These are phyloP conservation scores for Lottia scabra DNA, from an alignment of 2,888 invertebrate genomes.

Conservation along the genomic window DNA sequence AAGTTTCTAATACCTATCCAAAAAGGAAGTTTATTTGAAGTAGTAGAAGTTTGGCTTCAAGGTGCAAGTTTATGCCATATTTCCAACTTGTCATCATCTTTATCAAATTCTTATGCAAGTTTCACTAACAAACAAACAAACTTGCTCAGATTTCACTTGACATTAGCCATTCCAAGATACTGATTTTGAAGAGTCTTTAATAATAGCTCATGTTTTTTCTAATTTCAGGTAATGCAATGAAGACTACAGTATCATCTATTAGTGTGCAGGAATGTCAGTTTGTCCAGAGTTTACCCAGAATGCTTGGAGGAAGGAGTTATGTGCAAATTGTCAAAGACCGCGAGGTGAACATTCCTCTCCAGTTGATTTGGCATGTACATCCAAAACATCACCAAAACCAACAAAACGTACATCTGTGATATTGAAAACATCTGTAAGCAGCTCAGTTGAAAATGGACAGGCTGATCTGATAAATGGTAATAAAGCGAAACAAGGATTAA, in stretches of 20 bases:
- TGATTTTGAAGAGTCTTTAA: no score
- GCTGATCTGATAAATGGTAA: conserved; percentile 13
- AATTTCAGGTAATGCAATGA: conserved; percentile 15
- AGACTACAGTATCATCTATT: conserved; percentile 4
- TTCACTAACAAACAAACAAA: no score
- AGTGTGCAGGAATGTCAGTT: conserved; percentile 31
- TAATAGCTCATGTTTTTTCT: not conserved
- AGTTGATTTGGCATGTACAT: not conserved
- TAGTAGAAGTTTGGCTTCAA: no score
- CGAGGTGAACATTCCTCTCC: conserved; percentile 43
- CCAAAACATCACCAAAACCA: conserved; percentile 42
- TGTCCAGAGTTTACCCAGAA: conserved; percentile 61
- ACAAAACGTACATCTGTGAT: conserved; percentile 42
- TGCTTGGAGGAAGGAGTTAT: conserved; percentile 61
- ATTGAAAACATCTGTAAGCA: conserved; percentile 18
- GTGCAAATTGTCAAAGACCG: conserved; percentile 57
- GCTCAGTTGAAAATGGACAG: conserved; percentile 17
- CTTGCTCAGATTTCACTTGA: no score
- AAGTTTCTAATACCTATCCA: no score
- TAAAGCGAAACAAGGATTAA: not conserved
- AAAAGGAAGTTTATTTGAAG: no score
- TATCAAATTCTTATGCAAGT: no score
- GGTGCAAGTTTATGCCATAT: no score
- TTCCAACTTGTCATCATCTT: no score
- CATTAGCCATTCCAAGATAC: no score